Conservation (phyloP, 2,797 vertebrate species). For the Lepilemur septentrionalis region DNA sequence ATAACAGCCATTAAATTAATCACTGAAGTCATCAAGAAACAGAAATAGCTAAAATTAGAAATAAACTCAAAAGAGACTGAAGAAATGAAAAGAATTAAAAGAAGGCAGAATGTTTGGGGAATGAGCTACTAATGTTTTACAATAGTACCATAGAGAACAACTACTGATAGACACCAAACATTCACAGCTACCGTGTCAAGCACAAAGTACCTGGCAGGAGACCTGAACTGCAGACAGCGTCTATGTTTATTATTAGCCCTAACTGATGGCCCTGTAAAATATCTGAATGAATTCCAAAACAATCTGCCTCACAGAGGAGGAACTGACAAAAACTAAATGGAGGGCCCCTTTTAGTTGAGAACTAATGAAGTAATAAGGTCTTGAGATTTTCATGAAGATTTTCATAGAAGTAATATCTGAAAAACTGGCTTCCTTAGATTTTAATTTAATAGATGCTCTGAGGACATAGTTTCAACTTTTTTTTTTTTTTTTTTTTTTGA, state of each 20-base stretch:
- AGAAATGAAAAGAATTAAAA: slow-evolving; percentile 2
- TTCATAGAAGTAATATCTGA: not conserved
- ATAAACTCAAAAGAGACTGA: slow-evolving; percentile 33
- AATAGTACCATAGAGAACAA: not conserved
- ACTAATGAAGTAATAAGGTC: not conserved
- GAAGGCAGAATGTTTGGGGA: not conserved
- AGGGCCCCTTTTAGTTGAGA: not conserved
- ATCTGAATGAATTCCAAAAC: not conserved
- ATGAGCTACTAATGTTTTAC: not conserved
- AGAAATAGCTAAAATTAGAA: slow-evolving; percentile 52
- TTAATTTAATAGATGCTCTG: not conserved
- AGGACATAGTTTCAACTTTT: not conserved
- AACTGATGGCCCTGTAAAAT: not conserved
- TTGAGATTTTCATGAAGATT: not conserved
- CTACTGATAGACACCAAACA: not conserved
- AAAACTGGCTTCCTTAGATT: not conserved
- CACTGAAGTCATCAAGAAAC: not conserved
- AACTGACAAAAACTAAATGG: not conserved
- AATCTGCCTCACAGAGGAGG: not conserved
- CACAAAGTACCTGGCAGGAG: not conserved
- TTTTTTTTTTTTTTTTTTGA: not conserved
- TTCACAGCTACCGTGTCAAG: not conserved
- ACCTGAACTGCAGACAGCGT: not conserved
- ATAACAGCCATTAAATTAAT: not conserved
- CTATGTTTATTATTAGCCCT: not conserved